Base-by-base conservation (phyloP, 2,888 invertebrate species). In the Ennomos erosarius region DNA sequence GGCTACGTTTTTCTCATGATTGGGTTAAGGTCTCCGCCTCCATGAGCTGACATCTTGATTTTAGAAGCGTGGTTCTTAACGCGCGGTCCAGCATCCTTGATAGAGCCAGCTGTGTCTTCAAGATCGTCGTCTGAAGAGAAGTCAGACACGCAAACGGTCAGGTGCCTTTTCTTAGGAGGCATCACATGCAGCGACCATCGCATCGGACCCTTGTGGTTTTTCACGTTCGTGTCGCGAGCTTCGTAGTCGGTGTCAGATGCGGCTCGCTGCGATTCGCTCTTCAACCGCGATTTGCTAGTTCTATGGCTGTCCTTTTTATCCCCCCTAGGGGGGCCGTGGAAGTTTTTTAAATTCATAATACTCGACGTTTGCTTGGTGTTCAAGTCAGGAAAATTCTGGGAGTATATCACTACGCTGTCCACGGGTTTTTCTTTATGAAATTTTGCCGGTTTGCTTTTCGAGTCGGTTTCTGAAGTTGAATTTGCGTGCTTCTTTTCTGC, bases 311-410 rank as follows among this genome's bases (percentile, higher is more conserved):
- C 90, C 84, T 89, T 91, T 90, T 91, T 90, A 75, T 88, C 91
- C 92, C 91, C 92, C 91, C 90, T 88, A 79, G 84, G 91, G 90
- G 92, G 91, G 90, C 82, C 84, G 83, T 89, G 88, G 84, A 82
- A 90, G 92, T 92, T 92, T 92, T 92, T 92, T 92, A 91, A 82
- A 90, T 87, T 89, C 79, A 84, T 84, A 57, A 83, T 82, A 83
- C 85, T 89, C 61, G 85, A 84, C 62, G 85, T 81, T 66, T 86
- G 85, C 45, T 85, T 88, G 39, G 84, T 74, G 65, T 82, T 86
- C 49, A 87, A 76, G 67, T 90, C 91, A 35, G 90, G 88, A 87
- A 90, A 90, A 78, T 91, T 91, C 71, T 91, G 90, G 0, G 91
- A 91, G 68, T 90, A 89, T 64, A 90, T 87, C 34, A 90, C 88